phyloP scores from a whole-genome alignment of 2,888 invertebrate species.

The Tuta absoluta region DNA sequence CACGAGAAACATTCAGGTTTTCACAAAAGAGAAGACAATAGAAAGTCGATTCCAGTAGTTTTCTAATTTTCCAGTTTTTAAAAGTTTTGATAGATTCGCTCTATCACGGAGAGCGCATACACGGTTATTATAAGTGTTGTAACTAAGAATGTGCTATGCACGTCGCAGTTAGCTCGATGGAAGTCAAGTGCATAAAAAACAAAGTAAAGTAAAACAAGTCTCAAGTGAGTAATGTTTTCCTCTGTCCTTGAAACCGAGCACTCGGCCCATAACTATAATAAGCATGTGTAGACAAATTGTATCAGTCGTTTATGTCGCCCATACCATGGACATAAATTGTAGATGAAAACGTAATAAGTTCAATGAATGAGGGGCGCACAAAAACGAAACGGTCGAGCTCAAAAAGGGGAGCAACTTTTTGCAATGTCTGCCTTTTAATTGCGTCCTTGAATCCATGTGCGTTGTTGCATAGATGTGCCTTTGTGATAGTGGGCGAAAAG shows the following conservation, averaged over 20 bases:
- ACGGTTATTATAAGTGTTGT: no score
- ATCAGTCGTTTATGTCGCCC: background rate
- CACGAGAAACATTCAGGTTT: no score
- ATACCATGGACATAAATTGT: background rate
- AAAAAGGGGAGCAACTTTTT: constrained; percentile 29
- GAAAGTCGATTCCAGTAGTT: no score
- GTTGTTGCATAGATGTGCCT: constrained; percentile 14
- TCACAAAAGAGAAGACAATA: no score
- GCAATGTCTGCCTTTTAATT: constrained; percentile 21
- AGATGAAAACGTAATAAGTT: background rate
- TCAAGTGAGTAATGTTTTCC: constrained; percentile 11
- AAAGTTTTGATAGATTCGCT: no score
- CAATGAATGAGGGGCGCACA: constrained; percentile 14
- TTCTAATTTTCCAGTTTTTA: no score
- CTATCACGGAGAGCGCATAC: no score
- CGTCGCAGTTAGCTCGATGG: constrained; percentile 4
- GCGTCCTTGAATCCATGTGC: constrained; percentile 18
- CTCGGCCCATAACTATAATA: constrained; percentile 8
- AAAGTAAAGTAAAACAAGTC: constrained; percentile 19
- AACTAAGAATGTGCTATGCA: no score
- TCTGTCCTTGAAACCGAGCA: constrained; percentile 16
- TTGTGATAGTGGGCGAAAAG: constrained; percentile 5
- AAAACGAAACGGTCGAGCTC: constrained; percentile 9
- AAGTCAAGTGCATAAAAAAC: constrained; percentile 14
- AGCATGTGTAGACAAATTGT: constrained; percentile 12